Evolutionary conservation across 1,140 invertebrate species (phyloP).

Genomic region (Danaus plexippus): DNA sequence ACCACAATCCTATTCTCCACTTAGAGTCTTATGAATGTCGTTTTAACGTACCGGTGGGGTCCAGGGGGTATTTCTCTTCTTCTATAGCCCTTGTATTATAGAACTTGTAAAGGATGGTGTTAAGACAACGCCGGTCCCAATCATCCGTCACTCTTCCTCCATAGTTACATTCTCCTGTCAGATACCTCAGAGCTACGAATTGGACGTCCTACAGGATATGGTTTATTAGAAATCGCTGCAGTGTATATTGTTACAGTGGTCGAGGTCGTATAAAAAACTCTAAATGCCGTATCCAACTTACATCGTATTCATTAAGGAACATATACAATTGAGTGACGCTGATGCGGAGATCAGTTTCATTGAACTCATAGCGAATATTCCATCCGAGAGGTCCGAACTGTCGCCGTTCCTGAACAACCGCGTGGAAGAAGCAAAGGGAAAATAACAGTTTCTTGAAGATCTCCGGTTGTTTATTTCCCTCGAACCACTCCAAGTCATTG

Average conservation of each 20-base stretch:
- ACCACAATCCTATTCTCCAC: no score
- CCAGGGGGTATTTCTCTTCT: conserved; percentile 74
- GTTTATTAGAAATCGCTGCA: background rate
- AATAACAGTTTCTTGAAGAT: conserved; percentile 91
- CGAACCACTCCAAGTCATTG: conserved; percentile 89
- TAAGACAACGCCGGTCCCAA: conserved; percentile 91
- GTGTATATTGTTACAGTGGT: no score
- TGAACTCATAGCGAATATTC: conserved; percentile 97
- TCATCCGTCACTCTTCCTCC: conserved; percentile 96
- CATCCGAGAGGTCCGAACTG: conserved; percentile 95
- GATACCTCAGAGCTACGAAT: conserved; percentile 89
- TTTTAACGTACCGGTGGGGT: conserved; percentile 69
- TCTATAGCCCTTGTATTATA: conserved; percentile 77
- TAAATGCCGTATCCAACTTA: conserved; percentile 30
- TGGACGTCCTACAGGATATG: conserved; percentile 78
- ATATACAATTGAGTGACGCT: conserved; percentile 89
- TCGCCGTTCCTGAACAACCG: conserved; percentile 87
- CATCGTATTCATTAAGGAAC: conserved; percentile 89
- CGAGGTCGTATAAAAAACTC: background rate
- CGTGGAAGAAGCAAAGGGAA: conserved; percentile 95
- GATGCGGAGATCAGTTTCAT: conserved; percentile 94
- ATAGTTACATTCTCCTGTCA: conserved; percentile 97
- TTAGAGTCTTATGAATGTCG: no score
- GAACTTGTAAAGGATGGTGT: conserved; percentile 86
- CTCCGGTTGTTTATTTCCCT: conserved; percentile 81